Evolutionary conservation across 2,888 invertebrate genomes (phyloP), one percentile per base, ranked within the genome.

Genomic region (Neoascia interrupta): DNA sequence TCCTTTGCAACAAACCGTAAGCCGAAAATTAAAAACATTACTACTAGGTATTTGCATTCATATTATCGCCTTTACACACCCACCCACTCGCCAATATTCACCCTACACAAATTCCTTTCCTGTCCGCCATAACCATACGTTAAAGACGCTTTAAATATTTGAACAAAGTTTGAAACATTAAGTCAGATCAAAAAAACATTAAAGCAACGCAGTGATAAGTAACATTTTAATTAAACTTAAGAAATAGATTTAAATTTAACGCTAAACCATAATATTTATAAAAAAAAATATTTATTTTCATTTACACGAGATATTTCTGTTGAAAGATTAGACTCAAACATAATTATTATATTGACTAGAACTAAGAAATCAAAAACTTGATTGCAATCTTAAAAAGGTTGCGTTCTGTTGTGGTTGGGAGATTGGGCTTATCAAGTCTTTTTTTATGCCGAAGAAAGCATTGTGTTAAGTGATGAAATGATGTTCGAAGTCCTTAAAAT

Each of bases 121-220:
- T 54, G 39, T 11, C 31, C 28, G 54, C 53, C 61, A 68, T 51
- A 34, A 43, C 8, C 4, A 63, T 41, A 51, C n/a, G n/a, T 4
- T 21, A 45, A 53, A 60, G 56, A 68, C 66, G 66, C 79, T 68
- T 79, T 43, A 56, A 31, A 54, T 61, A 66, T 64, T 53, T 56
- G 15, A 63, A 28, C 21, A 34, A 56, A 61, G 23, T 37, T n/a
- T 66, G 28, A 31, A 15, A 39, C 34, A 37, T 39, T 47, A 36
- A 47, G 13, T 26, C 21, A 58, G 34, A 34, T 19, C 49, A 39
- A 41, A 26, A 60, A 23, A 10, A 60, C 51, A 72, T 76, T 54
- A 66, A 66, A 79, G 73, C 79, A 73, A 79, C 61, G 61, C 66
- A 73, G 79, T 79, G 72, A 79, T 79, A 79, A 68, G 79, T 79